These are phyloP conservation scores for Egretta garzetta DNA, from an alignment of 2,113 vertebrate genomes.

Conservation along the genomic window DNA sequence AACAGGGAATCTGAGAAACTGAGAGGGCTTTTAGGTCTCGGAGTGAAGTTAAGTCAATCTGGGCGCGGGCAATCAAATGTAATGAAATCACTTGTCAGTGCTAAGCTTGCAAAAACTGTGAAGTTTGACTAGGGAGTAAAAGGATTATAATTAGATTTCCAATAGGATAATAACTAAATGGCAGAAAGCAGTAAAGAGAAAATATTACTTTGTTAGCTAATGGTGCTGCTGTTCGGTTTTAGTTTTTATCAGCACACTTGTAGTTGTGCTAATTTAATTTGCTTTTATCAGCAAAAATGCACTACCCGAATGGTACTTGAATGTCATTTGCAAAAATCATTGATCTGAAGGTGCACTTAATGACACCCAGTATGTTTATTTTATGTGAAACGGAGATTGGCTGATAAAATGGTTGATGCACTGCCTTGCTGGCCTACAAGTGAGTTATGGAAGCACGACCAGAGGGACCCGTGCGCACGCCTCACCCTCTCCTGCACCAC, in stretches of 20 bases:
- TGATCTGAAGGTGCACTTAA: slow-evolving; percentile 79
- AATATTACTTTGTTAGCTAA: slow-evolving; percentile 86
- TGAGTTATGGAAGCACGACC: not conserved
- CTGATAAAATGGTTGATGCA: slow-evolving; percentile 63
- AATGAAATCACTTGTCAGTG: slow-evolving; percentile 94
- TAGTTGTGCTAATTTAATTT: slow-evolving; percentile 82
- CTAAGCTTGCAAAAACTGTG: slow-evolving; percentile 92
- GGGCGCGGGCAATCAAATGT: slow-evolving; percentile 86
- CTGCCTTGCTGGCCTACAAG: not conserved
- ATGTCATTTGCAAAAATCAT: slow-evolving; percentile 82
- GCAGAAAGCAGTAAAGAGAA: slow-evolving; percentile 84
- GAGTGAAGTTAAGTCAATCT: slow-evolving; percentile 83
- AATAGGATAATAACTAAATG: slow-evolving; percentile 90
- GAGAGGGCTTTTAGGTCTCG: slow-evolving; percentile 83
- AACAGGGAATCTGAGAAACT: slow-evolving; percentile 85
- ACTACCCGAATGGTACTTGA: slow-evolving; percentile 72
- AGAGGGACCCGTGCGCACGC: not conserved
- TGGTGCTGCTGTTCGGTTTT: slow-evolving; percentile 78
- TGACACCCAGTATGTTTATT: slow-evolving; percentile 74
- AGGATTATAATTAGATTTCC: slow-evolving; percentile 92
- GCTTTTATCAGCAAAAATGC: slow-evolving; percentile 82
- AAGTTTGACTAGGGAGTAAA: slow-evolving; percentile 91
- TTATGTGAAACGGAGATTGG: slow-evolving; percentile 68
- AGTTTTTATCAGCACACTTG: slow-evolving; percentile 79
- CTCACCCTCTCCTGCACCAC: not conserved